Percentiles rank a stretch among this genome's conserved stretches.
phyloP scores from a whole-genome alignment of 2,113 vertebrate species.

The Cyanoliseus patagonus region DNA sequence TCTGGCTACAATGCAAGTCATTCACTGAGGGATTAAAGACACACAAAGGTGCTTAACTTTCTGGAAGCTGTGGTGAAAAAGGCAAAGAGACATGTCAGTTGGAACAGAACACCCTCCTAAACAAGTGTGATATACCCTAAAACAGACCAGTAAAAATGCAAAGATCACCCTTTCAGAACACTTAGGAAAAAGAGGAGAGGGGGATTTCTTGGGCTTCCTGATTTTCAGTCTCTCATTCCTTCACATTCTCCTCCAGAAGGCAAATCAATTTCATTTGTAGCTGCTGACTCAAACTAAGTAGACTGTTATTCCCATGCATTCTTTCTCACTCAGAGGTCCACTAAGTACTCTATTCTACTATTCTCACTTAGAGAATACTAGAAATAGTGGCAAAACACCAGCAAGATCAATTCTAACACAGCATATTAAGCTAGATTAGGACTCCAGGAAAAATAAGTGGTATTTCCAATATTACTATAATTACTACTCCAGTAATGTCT shows the following conservation, averaged over 20 bases:
- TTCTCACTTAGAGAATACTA: not conserved
- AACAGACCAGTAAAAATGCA: not conserved
- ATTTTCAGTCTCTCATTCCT: not conserved
- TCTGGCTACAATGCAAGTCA: not conserved
- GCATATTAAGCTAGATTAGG: not conserved
- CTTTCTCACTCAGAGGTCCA: not conserved
- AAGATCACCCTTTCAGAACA: not conserved
- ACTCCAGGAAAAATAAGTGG: not conserved
- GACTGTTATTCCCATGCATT: not conserved
- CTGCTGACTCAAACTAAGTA: not conserved
- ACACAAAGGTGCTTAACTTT: not conserved
- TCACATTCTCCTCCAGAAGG: not conserved
- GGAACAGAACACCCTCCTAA: not conserved
- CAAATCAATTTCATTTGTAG: not conserved
- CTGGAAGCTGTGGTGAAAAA: not conserved
- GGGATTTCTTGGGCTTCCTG: not conserved
- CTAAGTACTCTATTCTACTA: not conserved
- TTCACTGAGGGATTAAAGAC: not conserved
- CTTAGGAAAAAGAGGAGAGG: rapidly evolving
- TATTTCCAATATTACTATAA: not conserved
- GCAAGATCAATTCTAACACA: not conserved
- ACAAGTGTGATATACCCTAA: not conserved
- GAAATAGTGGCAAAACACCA: not conserved
- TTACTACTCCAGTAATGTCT: not conserved
- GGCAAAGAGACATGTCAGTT: not conserved